Conservation (phyloP, 2,888 invertebrate species). For the Lasioglossum marginatum region DNA sequence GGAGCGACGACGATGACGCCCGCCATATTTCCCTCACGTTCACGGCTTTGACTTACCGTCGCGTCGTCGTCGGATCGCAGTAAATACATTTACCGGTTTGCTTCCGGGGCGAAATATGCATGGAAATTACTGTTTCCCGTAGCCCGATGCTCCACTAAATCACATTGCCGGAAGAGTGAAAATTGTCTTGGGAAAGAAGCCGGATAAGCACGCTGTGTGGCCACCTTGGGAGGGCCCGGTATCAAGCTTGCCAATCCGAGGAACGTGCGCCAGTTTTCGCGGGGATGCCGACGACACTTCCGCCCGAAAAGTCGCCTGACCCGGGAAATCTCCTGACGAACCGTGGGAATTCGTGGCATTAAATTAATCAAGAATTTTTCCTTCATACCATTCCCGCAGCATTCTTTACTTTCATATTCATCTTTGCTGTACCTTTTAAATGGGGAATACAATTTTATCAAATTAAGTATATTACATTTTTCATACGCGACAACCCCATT, state of each 20-base stretch:
- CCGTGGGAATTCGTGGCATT: not conserved
- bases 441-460: not conserved
- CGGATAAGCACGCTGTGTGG: constrained; percentile 55
- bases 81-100: constrained; percentile 52
- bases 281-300: not conserved
- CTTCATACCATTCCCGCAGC: not conserved
- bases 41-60: constrained; percentile 30
- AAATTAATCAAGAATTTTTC: not conserved
- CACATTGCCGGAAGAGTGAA: constrained; percentile 69
- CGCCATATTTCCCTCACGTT: constrained; percentile 48
- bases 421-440: not conserved
- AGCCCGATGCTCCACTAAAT: constrained; percentile 64
- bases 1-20: constrained; percentile 6
- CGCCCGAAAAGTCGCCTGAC: not conserved
- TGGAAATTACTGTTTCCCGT: constrained; percentile 58
- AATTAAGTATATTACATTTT: not conserved
- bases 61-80: constrained; percentile 18
- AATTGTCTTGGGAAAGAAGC: constrained; percentile 71
- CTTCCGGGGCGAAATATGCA: constrained; percentile 64
- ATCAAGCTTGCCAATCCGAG: constrained; percentile 60
- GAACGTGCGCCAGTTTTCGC: not conserved
- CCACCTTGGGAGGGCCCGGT: constrained; percentile 53
- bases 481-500: no score
- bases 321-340: not conserved
- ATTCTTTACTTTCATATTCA: no score